Base-by-base conservation (phyloP, 1,140 invertebrate genomes). In the Helicoverpa zea region DNA sequence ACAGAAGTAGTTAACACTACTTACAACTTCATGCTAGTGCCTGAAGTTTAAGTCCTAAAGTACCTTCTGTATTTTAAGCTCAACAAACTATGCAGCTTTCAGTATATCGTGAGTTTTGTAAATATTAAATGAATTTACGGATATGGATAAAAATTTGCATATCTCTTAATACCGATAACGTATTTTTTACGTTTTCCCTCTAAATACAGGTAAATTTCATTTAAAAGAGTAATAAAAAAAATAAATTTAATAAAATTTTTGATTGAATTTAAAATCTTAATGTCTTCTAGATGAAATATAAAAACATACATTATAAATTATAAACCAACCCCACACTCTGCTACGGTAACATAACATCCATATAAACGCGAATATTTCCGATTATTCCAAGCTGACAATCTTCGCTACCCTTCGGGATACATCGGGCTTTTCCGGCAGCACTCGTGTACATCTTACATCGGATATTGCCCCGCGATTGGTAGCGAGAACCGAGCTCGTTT, bases 391-490 rank as follows among this genome's bases (percentile, higher is more conserved):
- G n/a, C n/a, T 29, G 30, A 80, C 72, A 30, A 81, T 43, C 75
- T 81, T 75, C 63, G 54, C 70, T 76, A 59, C 13, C 74, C 58
- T 81, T 76, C 73, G 75, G 75, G 75, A 16, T 13, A 54, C 52
- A 76, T 76, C 58, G 72, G 68, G 10, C 18, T 18, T 18, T 81
- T 76, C 63, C 80, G 80, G 63, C 18, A 35, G 7, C 16, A 23
- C 61, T 81, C 73, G 79, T 56, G 64, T 81, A 66, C 61, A 70
- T 77, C 54, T 72, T 56, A 30, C 30, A 51, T 78, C 70, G 75
- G 81, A 82, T 82, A 81, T 81, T 81, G 72, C 80, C 56, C 63
- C 70, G 1, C 51, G 52, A 81, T 81, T 81, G 80, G 51, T 49
- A 47, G 23, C 52, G 29, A 35, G 47, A 70, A 30, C 18, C 3